Evolutionary conservation across 1,140 invertebrate species (phyloP).

Genomic region (Diachasmimorpha longicaudata): DNA sequence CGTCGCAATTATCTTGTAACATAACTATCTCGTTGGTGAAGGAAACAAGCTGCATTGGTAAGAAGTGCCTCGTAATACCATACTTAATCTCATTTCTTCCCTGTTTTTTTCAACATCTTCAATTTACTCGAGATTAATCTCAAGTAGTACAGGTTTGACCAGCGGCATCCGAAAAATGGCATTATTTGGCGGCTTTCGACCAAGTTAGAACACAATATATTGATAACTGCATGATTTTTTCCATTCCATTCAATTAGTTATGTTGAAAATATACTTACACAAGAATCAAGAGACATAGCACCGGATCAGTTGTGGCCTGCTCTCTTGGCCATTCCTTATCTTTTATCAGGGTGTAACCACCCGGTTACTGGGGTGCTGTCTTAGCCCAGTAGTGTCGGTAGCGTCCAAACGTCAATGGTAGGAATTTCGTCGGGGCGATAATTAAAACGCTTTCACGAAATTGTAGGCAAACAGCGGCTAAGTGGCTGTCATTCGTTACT

Average conservation of each 20-base stretch:
- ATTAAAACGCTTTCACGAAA: conserved; percentile 65
- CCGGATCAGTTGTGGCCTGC: no score
- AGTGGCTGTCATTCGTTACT: conserved; percentile 64
- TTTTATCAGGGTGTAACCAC: no score
- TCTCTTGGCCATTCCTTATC: no score
- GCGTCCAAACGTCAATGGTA: neutral
- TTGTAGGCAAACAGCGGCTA: conserved; percentile 64
- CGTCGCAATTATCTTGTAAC: conserved; percentile 44
- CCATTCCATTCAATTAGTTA: no score
- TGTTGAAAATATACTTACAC: neutral
- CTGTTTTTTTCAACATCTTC: neutral
- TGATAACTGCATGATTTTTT: no score
- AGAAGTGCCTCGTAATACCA: conserved; percentile 1
- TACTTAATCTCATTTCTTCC: neutral
- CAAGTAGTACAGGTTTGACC: neutral
- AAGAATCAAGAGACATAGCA: no score
- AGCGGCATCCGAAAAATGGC: no score
- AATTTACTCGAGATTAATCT: neutral
- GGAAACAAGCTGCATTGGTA: neutral
- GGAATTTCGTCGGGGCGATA: conserved; percentile 41
- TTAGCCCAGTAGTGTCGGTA: neutral
- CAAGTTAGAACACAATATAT: no score
- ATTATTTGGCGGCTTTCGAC: no score
- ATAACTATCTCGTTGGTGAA: conserved; percentile 9
- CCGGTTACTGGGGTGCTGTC: no score